Conservation (phyloP, 1,140 invertebrate genomes). For the Campoletis sonorensis region DNA sequence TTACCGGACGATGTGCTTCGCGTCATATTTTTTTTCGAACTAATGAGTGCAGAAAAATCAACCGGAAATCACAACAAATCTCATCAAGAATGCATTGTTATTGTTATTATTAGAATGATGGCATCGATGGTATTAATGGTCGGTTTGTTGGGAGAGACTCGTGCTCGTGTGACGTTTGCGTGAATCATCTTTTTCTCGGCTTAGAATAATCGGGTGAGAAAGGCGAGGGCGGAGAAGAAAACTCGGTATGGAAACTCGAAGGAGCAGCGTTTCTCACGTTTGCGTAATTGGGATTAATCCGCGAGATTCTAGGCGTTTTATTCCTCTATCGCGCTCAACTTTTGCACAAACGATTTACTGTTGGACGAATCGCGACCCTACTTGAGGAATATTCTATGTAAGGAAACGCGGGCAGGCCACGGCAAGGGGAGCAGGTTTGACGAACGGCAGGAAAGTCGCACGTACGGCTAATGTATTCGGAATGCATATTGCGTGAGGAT, state of each 20-base stretch:
- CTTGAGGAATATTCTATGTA: not conserved
- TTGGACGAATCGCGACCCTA: not conserved
- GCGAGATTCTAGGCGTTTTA: not conserved
- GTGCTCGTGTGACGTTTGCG: not conserved
- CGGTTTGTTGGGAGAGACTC: not conserved
- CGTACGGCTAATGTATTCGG: no score
- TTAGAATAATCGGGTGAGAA: not conserved
- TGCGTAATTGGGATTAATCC: not conserved
- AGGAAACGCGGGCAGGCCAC: not conserved
- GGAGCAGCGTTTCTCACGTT: not conserved
- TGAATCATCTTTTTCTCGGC: not conserved
- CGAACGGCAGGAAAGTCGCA: no score
- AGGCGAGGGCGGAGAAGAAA: not conserved
- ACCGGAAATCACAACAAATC: no score
- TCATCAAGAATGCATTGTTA: no score
- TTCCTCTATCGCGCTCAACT: not conserved
- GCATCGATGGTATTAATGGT: no score
- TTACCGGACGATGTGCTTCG: no score
- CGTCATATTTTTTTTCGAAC: no score
- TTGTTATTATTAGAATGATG: no score
- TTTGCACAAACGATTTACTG: slow-evolving; percentile 1
- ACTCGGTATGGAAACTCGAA: not conserved
- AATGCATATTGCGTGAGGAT: no score
- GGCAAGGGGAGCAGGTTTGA: no score
- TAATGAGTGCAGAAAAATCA: no score